These are phyloP conservation scores for Hylaeus anthracinus DNA, from an alignment of 1,140 invertebrate genomes.

Conservation along the genomic window DNA sequence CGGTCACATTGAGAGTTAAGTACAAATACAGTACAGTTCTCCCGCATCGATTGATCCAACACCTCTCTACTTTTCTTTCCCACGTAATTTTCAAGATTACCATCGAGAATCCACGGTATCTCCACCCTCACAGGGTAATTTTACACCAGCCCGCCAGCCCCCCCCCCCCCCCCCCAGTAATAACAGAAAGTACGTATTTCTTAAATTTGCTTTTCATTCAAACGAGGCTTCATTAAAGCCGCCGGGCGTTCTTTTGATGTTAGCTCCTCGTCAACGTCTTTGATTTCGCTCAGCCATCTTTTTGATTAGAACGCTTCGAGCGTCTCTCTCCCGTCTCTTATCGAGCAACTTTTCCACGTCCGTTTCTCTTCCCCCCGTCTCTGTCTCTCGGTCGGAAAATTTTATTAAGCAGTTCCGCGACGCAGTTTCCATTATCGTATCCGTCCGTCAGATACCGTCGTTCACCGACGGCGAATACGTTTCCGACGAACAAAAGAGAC, in stretches of 20 bases:
- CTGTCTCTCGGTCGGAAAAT: not conserved
- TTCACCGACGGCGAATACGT: not conserved
- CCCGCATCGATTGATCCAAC: no score
- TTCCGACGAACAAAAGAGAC: conserved; percentile 27
- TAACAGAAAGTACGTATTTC: conserved; percentile 14
- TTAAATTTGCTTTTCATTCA: conserved; percentile 13
- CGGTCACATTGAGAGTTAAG: no score
- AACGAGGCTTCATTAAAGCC: conserved; percentile 19
- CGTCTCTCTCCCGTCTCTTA: no score
- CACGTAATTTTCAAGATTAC: not conserved
- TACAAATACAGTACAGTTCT: no score
- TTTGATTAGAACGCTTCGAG: conserved; percentile 2
- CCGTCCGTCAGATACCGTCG: not conserved
- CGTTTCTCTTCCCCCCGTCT: not conserved
- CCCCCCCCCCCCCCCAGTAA: no score
- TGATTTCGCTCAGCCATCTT: conserved; percentile 19
- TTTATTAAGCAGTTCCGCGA: conserved; percentile 18
- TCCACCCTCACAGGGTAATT: not conserved
- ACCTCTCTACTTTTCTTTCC: not conserved
- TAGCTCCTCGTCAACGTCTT: not conserved
- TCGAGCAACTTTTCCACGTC: not conserved
- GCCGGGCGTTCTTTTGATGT: not conserved
- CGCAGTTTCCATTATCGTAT: conserved; percentile 18
- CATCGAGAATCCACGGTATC: no score
- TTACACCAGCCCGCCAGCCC: not conserved